These are phyloP conservation scores for Selenia dentaria DNA, from an alignment of 2,888 invertebrate species.

Conservation along the genomic window DNA sequence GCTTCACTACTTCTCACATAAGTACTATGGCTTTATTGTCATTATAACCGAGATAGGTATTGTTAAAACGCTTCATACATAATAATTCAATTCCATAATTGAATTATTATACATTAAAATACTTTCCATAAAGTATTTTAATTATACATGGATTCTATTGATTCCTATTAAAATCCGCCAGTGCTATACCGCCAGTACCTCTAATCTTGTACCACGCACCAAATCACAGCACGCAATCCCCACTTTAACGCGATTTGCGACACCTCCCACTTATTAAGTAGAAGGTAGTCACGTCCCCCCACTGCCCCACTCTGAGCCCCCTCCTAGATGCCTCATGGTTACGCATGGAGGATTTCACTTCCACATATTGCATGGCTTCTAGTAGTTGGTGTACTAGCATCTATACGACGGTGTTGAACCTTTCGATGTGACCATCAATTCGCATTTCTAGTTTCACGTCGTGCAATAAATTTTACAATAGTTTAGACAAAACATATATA, in stretches of 20 bases:
- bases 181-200: slow-evolving; percentile 13
- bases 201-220: slow-evolving; percentile 40
- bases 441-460: too few relatives aligned
- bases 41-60: too few relatives aligned
- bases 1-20: too few relatives aligned
- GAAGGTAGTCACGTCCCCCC: slow-evolving; percentile 57
- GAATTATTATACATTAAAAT: too few relatives aligned
- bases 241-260: slow-evolving; percentile 57
- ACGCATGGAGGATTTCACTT: slow-evolving; percentile 5
- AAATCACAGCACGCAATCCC: slow-evolving; percentile 59
- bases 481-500: too few relatives aligned
- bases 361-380: slow-evolving; percentile 8
- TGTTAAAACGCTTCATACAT: too few relatives aligned
- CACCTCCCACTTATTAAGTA: slow-evolving; percentile 76
- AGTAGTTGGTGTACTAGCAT: neutral
- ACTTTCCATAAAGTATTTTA: too few relatives aligned
- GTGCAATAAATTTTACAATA: too few relatives aligned
- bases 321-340: slow-evolving; percentile 6
- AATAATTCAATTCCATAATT: too few relatives aligned
- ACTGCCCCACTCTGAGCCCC: slow-evolving; percentile 17
- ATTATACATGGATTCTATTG: too few relatives aligned
- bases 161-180: too few relatives aligned
- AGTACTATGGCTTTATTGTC: too few relatives aligned
- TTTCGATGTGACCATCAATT: neutral
- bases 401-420: neutral